Evolutionary conservation across 2,888 invertebrate genomes (phyloP).

Genomic region (Isotomurus palustris): DNA sequence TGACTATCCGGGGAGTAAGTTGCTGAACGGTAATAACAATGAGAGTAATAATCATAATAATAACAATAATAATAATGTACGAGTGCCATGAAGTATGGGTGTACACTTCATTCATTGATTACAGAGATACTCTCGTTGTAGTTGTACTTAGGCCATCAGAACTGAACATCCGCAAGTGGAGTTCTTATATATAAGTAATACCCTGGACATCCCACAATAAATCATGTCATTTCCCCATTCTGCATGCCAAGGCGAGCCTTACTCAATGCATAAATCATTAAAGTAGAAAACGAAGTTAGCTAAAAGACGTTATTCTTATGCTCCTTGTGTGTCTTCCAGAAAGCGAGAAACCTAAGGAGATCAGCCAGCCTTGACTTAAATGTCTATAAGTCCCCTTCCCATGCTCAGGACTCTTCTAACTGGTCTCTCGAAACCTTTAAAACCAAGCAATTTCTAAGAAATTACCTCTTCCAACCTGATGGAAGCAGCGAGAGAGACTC

Average conservation of each 20-base stretch:
- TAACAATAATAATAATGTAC: constrained; percentile 16
- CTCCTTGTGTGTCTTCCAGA: not conserved
- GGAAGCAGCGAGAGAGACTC: too few relatives aligned
- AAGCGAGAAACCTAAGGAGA: too few relatives aligned
- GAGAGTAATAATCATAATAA: constrained; percentile 15
- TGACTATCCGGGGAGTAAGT: constrained; percentile 2
- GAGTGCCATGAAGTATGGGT: constrained; percentile 12
- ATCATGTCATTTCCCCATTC: constrained; percentile 46
- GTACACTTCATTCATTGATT: too few relatives aligned
- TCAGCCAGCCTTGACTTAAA: too few relatives aligned
- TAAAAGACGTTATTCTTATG: not conserved
- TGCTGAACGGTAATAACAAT: constrained; percentile 13
- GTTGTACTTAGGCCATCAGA: too few relatives aligned
- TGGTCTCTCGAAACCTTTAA: too few relatives aligned
- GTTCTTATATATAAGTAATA: constrained; percentile 45
- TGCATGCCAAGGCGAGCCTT: constrained; percentile 40
- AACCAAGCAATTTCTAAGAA: too few relatives aligned
- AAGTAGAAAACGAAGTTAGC: not conserved
- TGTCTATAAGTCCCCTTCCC: too few relatives aligned
- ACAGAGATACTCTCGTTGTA: too few relatives aligned
- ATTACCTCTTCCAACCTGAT: too few relatives aligned
- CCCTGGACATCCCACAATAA: constrained; percentile 46
- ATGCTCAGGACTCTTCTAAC: too few relatives aligned
- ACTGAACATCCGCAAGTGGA: too few relatives aligned
- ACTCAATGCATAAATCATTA: constrained; percentile 45